Percentiles rank a stretch among this genome's conserved stretches.
Conservation (phyloP, 1,140 invertebrate species). For the Cyclargus thomasi region DNA sequence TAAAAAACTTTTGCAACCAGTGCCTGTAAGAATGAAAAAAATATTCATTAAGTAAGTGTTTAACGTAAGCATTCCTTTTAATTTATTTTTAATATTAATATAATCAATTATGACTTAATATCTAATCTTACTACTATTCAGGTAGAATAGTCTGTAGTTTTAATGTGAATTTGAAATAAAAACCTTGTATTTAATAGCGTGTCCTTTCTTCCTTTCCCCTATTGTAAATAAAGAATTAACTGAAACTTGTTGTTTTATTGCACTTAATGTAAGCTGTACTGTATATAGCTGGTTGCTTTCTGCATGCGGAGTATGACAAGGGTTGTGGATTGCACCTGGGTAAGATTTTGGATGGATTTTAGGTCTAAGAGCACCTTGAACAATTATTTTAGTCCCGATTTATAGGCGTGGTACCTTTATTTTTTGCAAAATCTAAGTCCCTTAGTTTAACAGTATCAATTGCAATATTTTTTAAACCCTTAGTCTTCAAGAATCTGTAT, state of each 20-base stretch:
- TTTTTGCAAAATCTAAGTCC: too few relatives aligned
- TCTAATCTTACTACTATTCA: constrained; percentile 10
- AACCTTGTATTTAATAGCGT: constrained; percentile 42
- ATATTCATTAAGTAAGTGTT: constrained; percentile 50
- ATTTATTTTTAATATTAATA: constrained; percentile 18
- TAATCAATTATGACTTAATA: constrained; percentile 17
- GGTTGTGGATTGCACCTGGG: constrained; percentile 10
- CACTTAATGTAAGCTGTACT: constrained; percentile 20
- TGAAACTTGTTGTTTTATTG: constrained; percentile 60
- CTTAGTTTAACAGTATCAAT: too few relatives aligned
- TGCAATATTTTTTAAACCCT: too few relatives aligned
- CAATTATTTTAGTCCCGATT: too few relatives aligned
- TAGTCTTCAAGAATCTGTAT: too few relatives aligned
- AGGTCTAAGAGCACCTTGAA: not conserved
- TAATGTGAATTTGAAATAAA: constrained; percentile 27
- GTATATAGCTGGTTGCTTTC: constrained; percentile 9
- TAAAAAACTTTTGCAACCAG: constrained; percentile 42
- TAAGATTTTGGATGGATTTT: not conserved
- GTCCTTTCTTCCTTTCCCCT: constrained; percentile 34
- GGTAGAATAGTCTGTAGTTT: constrained; percentile 8
- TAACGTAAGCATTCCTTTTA: constrained; percentile 44
- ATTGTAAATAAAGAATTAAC: constrained; percentile 43
- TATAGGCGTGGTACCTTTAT: too few relatives aligned
- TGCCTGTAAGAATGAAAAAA: constrained; percentile 69
- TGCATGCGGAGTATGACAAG: not conserved